phyloP scores from a whole-genome alignment of 2,113 vertebrate species.

The Corythornis vintsioides region DNA sequence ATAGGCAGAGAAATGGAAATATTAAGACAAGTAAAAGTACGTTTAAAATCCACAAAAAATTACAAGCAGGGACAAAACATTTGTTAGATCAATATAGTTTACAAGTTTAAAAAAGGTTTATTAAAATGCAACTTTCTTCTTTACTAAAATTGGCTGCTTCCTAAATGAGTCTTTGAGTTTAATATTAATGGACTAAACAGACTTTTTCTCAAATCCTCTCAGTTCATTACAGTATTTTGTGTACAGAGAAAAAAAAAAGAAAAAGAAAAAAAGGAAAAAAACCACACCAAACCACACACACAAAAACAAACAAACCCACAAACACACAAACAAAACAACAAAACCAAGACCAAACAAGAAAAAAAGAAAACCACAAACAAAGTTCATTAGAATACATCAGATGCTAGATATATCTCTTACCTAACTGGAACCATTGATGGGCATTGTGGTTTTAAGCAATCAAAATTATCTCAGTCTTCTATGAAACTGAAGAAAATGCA shows the following conservation, averaged over 20 bases:
- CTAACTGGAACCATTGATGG: not conserved
- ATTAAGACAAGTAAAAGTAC: not conserved
- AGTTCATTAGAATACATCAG: not conserved
- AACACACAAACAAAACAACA: too few relatives aligned
- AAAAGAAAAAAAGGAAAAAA: not conserved
- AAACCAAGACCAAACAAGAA: not conserved
- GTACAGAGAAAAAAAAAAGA: not conserved
- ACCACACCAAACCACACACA: too few relatives aligned
- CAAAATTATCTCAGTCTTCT: not conserved
- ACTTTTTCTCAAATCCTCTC: not conserved
- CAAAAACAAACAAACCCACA: too few relatives aligned
- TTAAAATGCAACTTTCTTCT: not conserved
- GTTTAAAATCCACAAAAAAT: not conserved
- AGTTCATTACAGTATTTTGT: not conserved
- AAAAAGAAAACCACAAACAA: not conserved
- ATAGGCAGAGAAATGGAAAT: not conserved
- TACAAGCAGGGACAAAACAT: not conserved
- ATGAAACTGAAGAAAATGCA: not conserved
- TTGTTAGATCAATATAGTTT: not conserved
- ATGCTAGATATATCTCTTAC: not conserved
- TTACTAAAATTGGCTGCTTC: not conserved
- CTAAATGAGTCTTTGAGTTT: not conserved
- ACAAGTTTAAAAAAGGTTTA: not conserved
- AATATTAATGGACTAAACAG: not conserved
- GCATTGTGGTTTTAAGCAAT: not conserved